A percentile compares a stretch with the other conserved stretches of the same genome.
These are phyloP conservation scores for Leptonema lineaticorne DNA, from an alignment of 1,140 invertebrate genomes.

Conservation along the genomic window DNA sequence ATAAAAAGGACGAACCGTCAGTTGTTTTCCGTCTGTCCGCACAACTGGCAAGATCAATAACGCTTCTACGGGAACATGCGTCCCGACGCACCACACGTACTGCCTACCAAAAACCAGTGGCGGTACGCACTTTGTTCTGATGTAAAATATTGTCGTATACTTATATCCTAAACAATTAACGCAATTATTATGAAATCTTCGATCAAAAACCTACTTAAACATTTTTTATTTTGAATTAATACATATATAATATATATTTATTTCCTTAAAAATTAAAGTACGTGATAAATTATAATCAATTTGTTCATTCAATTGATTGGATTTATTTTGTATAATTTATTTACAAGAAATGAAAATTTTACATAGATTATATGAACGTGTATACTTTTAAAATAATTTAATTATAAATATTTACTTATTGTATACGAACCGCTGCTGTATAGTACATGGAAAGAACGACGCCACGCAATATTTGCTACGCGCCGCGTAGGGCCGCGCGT, in stretches of 20 bases:
- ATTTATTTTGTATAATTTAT: too few species aligned
- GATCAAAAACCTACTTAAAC: not conserved
- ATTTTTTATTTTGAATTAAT: not conserved
- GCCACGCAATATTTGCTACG: constrained; percentile 30
- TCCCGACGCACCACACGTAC: constrained; percentile 36
- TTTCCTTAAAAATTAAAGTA: too few species aligned
- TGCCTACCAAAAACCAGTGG: constrained; percentile 22
- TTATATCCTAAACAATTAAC: too few species aligned
- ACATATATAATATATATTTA: too few species aligned
- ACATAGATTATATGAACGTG: too few species aligned
- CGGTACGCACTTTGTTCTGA: too few species aligned
- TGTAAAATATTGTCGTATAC: too few species aligned
- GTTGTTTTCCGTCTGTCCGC: constrained; percentile 31
- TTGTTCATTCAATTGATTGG: too few species aligned
- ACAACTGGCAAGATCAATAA: constrained; percentile 41
- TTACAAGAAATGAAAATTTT: too few species aligned
- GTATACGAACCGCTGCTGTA: not conserved
- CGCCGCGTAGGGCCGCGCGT: constrained; percentile 8
- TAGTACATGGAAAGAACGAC: constrained; percentile 2
- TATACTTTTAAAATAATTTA: constrained; percentile 6
- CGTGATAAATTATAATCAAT: too few species aligned
- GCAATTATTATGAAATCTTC: too few species aligned
- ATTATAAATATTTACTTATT: not conserved
- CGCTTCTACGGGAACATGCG: constrained; percentile 39
- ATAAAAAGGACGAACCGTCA: constrained; percentile 31